Evolutionary conservation across 2,797 vertebrate genomes (phyloP).

Genomic region (Antrozous pallidus): DNA sequence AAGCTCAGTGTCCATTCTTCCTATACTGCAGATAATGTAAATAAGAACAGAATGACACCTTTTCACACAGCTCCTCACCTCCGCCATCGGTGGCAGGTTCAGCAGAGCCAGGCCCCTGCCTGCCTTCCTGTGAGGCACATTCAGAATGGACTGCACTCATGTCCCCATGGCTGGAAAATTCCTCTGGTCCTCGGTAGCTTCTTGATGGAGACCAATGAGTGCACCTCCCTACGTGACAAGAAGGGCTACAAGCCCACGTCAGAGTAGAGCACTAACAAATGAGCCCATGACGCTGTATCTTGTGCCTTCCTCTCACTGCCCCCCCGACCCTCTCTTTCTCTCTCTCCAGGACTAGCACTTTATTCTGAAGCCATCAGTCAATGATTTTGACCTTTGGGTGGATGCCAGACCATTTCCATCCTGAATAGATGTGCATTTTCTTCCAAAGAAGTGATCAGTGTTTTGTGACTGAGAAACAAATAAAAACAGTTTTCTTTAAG

Average conservation of each 20-base stretch:
- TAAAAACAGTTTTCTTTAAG: conserved; percentile 50
- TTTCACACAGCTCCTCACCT: fast-evolving
- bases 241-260: neutral
- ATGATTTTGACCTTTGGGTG: conserved; percentile 73
- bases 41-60: neutral
- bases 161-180: fast-evolving
- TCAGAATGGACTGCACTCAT: neutral
- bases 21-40: neutral
- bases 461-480: conserved; percentile 74
- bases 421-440: neutral
- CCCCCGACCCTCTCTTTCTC: no score
- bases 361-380: conserved; percentile 63
- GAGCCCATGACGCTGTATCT: conserved; percentile 45
- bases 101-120: fast-evolving
- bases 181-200: neutral
- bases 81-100: neutral
- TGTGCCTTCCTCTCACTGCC: conserved; percentile 33
- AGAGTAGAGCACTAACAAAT: neutral
- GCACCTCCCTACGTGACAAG: fast-evolving
- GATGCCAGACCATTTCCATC: conserved; percentile 67
- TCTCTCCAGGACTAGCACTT: conserved; percentile 63
- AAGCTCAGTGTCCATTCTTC: neutral
- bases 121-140: no score
- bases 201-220: fast-evolving
- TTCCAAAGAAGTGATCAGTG: conserved; percentile 61